Evolutionary conservation across 2,888 invertebrate species (phyloP), one percentile per base, ranked within the genome.

Genomic region (Chrysodeixis includens): DNA sequence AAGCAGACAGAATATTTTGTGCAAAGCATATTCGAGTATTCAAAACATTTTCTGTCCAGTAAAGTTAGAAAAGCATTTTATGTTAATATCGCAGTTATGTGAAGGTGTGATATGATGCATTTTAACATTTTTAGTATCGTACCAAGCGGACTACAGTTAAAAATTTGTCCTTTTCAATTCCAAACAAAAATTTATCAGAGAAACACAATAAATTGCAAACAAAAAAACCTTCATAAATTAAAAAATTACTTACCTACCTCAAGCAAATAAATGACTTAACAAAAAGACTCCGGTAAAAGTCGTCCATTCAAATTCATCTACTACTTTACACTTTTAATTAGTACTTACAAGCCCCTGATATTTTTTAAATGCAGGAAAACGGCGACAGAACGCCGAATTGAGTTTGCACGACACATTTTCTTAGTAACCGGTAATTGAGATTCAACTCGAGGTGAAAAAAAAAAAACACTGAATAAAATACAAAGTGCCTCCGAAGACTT

Each of bases 321-420:
- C 52, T 69, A 77, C 54, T 56, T 72, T 56, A 22, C 58, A 46
- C 62, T 72, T 66, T 68, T 74, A 78, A 78, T 69, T 71, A 71
- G 56, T 66, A 61, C 22, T 57, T 57, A 60, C 66, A 56, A 54
- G 26, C 55, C 55, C 51, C 53, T 61, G 56, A 57, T 74, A 71
- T 74, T 71, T 70, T 66, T 69, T 71, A 52, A 79, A 66, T 52
- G 66, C 56, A 62, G 55, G 20, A 58, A 74, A 56, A 26, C 30
- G 78, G 32, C 56, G 59, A 68, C 54, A 52, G 72, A 62, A 65
- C 53, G 26, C 62, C 71, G 78, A 78, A 82, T 82, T 81, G 69
- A 81, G 77, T 81, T 79, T 67, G 62, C 68, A 66, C 77, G 75
- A 82, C 71, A 78, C 71, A 82, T 77, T 81, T 81, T 73, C 66